Base-by-base conservation (phyloP, 2,113 vertebrate genomes). In the Neoarius graeffei region DNA sequence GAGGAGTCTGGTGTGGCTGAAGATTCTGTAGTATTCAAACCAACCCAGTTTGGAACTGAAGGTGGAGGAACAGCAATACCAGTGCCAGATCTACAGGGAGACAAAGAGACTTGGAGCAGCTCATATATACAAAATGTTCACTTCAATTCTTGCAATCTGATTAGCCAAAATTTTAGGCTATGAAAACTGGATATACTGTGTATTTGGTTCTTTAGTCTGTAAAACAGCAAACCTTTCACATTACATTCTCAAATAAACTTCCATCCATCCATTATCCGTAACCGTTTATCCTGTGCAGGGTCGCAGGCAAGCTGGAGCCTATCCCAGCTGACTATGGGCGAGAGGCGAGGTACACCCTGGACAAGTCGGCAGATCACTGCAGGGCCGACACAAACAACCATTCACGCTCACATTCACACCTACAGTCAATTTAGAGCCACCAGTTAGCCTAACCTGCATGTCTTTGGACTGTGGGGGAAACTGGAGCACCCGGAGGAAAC, bases 41-140 rank as follows among this genome's bases (percentile, higher is more conserved):
- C 0, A 25, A 77, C 66, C 71, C 89, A 62, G 48, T 91, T 81
- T 42, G 95, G 95, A 35, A 95, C 92, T 14, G 94, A 93, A 8
- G 95, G 95, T 0, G 92, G 93, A 60, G 94, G 89, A 71, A 96
- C 95, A 0, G 95, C 94, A 56, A 95, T 94, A 77, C 95, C 95
- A 1, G 90, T 66, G 83, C 82, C 91, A 87, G 93, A 89, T 66
- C 95, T 96, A 89, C 6, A 62, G 54, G 56, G 48, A 59, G 1
- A 66, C 15, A 66, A 17, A 20, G 25, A 86, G 17, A 57, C 77
- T 80, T 56, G 52, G 19, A 4, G 17, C 17, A 42, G 20, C 35
- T 73, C 17, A 42, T 73, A 73, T 27, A 23, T 10, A 64, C 2
- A 42, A 5, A 35, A 19, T 62, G 48, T 71, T 11, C 9, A 79